phyloP scores from a whole-genome alignment of 2,888 invertebrate genomes.

The Ferrisia virgata region DNA sequence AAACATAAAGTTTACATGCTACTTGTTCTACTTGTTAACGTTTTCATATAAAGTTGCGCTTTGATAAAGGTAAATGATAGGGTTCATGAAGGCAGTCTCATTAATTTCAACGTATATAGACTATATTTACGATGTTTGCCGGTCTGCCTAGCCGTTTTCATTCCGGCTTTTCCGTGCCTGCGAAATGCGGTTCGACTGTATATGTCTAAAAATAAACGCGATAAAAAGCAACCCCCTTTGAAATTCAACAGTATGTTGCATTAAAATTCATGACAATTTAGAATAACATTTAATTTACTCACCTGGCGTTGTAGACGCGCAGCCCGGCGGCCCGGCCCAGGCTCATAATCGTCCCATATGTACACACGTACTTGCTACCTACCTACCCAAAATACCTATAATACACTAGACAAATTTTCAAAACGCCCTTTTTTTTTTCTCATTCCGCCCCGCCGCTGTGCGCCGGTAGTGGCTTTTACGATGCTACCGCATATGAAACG shows the following conservation, averaged over 20 bases:
- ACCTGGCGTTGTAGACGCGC: too few relatives aligned
- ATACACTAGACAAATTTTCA: not conserved
- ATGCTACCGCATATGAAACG: not conserved
- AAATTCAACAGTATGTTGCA: slow-evolving; percentile 26
- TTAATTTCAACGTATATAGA: slow-evolving; percentile 13
- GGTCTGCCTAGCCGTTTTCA: not conserved
- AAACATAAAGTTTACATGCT: slow-evolving; percentile 12
- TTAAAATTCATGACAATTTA: slow-evolving; percentile 26
- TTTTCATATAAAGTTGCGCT: not conserved
- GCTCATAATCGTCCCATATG: not conserved
- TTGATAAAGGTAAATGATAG: not conserved
- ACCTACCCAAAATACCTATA: not conserved
- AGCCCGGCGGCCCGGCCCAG: not conserved
- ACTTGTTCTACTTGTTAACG: slow-evolving; percentile 28
- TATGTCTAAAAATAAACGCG: not conserved
- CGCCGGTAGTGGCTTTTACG: not conserved
- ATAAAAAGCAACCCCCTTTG: not conserved
- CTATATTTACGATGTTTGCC: slow-evolving; percentile 9
- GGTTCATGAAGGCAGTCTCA: not conserved
- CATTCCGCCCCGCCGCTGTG: not conserved
- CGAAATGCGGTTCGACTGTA: not conserved
- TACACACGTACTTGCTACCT: not conserved
- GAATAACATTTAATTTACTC: slow-evolving; percentile 7
- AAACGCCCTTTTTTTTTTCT: not conserved
- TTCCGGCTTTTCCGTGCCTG: not conserved